Base-by-base conservation (phyloP, 2,797 vertebrate genomes). In the Micropoecilia bifurca region DNA sequence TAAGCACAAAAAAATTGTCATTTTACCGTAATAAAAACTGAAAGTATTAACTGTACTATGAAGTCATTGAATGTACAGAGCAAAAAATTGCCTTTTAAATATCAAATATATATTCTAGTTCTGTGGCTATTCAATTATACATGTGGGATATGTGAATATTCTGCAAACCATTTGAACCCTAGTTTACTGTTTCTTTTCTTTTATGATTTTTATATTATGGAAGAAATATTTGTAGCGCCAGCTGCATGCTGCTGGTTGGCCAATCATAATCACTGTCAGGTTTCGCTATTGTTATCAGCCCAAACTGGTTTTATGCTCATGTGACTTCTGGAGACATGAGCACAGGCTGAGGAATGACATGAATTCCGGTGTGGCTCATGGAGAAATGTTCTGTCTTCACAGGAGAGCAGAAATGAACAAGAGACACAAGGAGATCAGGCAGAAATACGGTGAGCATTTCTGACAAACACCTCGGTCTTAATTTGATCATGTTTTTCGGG, bases 351-450 rank as follows among this genome's bases (percentile, higher is more conserved):
- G 36, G 80, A 79, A 77, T 72, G 75, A 80, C 30, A 20, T 73
- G 33, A 20, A 76, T 85, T 87, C 6, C 2, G 57, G 16, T 47
- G 48, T 76, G 20, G 30, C 79, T 91, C 76, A 88, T 22, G 46
- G 10, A 28, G 61, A 12, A 79, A 73, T 85, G 46, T 87, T 87
- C 74, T 88, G 55, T 87, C 30, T 76, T 87, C 84, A 75, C 88
- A 99, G 98, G 95, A 96, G 96, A 90, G 90, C 95, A 4, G 97
- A 99, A 89, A 98, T 99, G 97, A 98, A 96, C 80, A 90, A 94
- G 30, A 96, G 97, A 82, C 98, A 99, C 0, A 97, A 99, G 1
- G 98, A 99, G 88, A 98, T 99, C 88, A 96, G 98, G 80, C 96
- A 95, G 46, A 99, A 99, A 96, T 99, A 99, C 0, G 98, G 98